Conservation (phyloP, 1,140 invertebrate genomes). For the Trachymyrmex cornetzi region DNA sequence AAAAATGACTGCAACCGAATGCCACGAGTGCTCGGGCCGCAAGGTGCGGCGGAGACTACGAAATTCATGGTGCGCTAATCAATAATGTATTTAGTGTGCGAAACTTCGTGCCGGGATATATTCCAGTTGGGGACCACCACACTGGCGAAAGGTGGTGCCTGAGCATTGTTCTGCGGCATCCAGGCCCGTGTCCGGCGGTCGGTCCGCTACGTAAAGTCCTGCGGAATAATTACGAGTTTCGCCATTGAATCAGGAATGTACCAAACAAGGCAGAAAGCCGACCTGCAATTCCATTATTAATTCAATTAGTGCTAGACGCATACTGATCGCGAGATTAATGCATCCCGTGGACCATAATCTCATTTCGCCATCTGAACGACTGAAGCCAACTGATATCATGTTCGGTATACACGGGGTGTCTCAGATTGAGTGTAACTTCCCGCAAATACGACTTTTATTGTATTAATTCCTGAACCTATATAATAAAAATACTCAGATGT, state of each 20-base stretch:
- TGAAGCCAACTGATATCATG: background rate
- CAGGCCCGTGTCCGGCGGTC: slow-evolving; percentile 20
- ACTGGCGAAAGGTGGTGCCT: background rate
- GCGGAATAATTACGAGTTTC: slow-evolving; percentile 70
- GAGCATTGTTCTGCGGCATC: slow-evolving; percentile 53
- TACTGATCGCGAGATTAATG: slow-evolving; percentile 59
- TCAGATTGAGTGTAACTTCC: background rate
- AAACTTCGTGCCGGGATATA: slow-evolving; percentile 66
- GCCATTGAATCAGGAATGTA: slow-evolving; percentile 67
- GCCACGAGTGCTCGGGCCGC: slow-evolving; percentile 27
- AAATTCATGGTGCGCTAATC: slow-evolving; percentile 67
- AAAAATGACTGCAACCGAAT: slow-evolving; percentile 42
- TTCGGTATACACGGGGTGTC: background rate
- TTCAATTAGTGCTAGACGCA: slow-evolving; percentile 64
- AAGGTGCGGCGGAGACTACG: slow-evolving; percentile 20
- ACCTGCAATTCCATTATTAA: slow-evolving; percentile 68
- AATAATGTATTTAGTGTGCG: slow-evolving; percentile 68
- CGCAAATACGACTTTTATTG: background rate
- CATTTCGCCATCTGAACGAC: slow-evolving; percentile 39
- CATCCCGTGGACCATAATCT: slow-evolving; percentile 43
- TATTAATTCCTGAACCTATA: background rate
- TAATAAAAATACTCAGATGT: background rate
- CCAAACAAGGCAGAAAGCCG: slow-evolving; percentile 68
- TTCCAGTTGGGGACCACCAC: slow-evolving; percentile 36
- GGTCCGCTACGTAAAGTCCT: slow-evolving; percentile 55